Conservation (phyloP, 64 coral and sea anemone species). For the Dendrophyllia cribrosa region DNA sequence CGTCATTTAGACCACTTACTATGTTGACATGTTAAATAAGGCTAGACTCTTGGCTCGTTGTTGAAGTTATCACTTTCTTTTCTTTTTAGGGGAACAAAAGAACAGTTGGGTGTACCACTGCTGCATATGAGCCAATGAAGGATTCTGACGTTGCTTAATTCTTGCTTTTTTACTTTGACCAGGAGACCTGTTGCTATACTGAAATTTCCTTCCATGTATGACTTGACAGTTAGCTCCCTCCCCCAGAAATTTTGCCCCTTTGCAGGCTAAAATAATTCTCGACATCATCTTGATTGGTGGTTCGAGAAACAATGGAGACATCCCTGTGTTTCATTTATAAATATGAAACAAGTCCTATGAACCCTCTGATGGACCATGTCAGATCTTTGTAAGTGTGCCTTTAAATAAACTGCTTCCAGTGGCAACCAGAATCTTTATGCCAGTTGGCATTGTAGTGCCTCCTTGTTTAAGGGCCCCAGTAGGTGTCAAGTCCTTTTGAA, state of each 20-base stretch:
- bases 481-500: too few relatives aligned
- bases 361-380: not conserved
- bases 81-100: constrained; percentile 2
- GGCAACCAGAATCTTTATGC: too few relatives aligned
- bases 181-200: not conserved
- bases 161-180: not conserved
- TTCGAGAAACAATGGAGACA: not conserved
- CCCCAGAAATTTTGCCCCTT: not conserved
- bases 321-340: not conserved
- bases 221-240: not conserved
- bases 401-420: not conserved
- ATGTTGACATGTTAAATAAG: too few relatives aligned
- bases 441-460: too few relatives aligned
- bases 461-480: too few relatives aligned
- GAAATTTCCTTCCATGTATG: not conserved
- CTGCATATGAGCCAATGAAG: not conserved
- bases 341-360: not conserved
- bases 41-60: not conserved
- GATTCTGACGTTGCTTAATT: not conserved
- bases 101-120: not conserved
- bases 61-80: not conserved
- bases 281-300: not conserved
- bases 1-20: too few relatives aligned
- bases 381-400: not conserved
- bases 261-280: not conserved